Base-by-base conservation (phyloP, 2,113 vertebrate species). In the Piaya cayana region DNA sequence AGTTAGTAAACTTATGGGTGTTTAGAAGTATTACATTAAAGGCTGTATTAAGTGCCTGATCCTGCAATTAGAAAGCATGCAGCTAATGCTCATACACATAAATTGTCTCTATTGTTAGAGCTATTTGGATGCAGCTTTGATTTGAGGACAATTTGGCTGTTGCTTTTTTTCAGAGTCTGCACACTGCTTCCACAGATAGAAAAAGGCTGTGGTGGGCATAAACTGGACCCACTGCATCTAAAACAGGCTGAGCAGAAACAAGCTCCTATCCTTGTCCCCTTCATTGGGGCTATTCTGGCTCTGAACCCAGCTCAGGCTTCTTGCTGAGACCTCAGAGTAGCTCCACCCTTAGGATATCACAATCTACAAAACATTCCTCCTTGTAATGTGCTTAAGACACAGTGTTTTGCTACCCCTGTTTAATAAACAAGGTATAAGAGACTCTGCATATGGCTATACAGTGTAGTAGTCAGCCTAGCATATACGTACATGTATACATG, bases 1-100 rank as follows among this genome's bases (percentile, higher is more conserved):
- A 90, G 76, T 95, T 95, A 81, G 96, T 94, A 95, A 96, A 93
- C 82, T 86, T 81, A 92, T 78, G 93, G 77, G 60, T 92, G 79
- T 95, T 93, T 81, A 88, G 93, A 92, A 93, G 43, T 76, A 67
- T 83, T 92, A 86, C 68, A 86, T 77, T 78, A 83, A 81, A 67
- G 59, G 32, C 30, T 83, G 45, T n/a, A 95, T 83, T 94, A 86
- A 96, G 72, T 39, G 67, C 56, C 39, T 5, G 2, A 86, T 93
- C 26, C 43, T 86, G 37, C 68, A 93, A 93, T 94, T 63, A 90
- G 75, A 88, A 95, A 88, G 47, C 55, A 80, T n/a, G 8, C 4
- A 8, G 63, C 59, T 88, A 74, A 72, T 77, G 26, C 16, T 70
- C 50, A 53, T 1, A 3, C 71, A 21, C 68, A 63, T 50, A 70